Conservation (phyloP, 2,797 vertebrate species). For the Tinamus major region DNA sequence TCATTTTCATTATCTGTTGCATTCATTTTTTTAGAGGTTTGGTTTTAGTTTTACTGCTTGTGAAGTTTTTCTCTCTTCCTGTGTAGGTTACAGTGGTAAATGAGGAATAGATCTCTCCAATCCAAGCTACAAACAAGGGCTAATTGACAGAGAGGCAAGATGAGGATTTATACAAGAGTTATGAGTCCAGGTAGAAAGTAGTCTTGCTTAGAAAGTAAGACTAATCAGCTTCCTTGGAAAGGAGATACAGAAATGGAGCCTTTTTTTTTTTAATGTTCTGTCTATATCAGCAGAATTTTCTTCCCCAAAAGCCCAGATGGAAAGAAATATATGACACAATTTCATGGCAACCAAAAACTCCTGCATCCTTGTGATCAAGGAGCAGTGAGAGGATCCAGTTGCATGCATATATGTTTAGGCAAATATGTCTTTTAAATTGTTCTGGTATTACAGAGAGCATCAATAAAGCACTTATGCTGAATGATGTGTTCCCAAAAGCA, state of each 20-base stretch:
- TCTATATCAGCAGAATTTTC: not conserved
- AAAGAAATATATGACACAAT: fast-evolving
- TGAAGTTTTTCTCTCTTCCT: not conserved
- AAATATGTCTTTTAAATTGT: not conserved
- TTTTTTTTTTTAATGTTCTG: not conserved
- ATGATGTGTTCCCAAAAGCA: fast-evolving
- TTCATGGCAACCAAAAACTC: not conserved
- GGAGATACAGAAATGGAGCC: not conserved
- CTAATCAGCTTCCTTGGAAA: not conserved
- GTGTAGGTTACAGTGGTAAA: not conserved
- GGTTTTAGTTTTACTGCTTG: not conserved
- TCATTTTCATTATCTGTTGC: not conserved
- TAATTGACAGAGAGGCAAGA: not conserved
- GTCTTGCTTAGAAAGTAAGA: not conserved
- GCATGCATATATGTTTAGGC: not conserved
- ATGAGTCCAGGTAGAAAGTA: not conserved
- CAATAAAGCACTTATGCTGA: not conserved
- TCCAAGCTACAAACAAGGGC: not conserved
- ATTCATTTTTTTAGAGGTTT: not conserved
- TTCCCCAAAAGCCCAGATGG: not conserved
- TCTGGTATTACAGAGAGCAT: not conserved
- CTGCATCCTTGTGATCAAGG: not conserved
- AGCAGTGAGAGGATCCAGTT: not conserved
- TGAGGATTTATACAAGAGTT: not conserved
- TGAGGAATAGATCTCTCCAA: too few species aligned